Evolutionary conservation across 2,797 vertebrate genomes (phyloP), one percentile per base, ranked within the genome.

Genomic region (Merluccius polli): DNA sequence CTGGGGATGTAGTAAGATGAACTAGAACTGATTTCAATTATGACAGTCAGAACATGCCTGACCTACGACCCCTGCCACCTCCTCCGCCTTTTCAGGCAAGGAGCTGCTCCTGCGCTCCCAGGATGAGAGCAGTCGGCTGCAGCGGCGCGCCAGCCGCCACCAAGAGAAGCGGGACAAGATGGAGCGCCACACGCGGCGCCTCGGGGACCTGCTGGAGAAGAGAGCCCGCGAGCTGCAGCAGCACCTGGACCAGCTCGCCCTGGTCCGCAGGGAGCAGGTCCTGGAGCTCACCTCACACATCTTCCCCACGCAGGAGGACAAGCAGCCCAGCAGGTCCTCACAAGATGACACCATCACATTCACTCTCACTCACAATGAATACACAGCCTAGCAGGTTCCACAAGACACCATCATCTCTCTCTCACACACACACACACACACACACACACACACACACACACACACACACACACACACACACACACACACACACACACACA

Each of bases 131-230:
- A 95, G 96, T 91, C 94, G 96, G 76, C 94, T 98, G 75, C 95
- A 95, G 75, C 95, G 95, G 0, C 92, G 97, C 21, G 97, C 97
- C 0, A 93, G 94, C n/a, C 90, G 97, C 1, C 97, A 98, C 71
- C 95, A 96, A 85, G 96, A 97, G 82, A 99, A 98, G 87, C 95
- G 96, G 41, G 97, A 98, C 81, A 98, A 98, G 84, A 97, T 98
- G 70, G 95, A 98, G 85, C 94, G 93, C 31, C 96, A 96, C 83
- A 98, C 97, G 87, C 94, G 92, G 29, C 96, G 91, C 1, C 93
- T 98, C 65, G 92, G 93, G 0, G 97, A 98, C 21, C 79, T 98
- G 80, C 92, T 98, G 41, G 97, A 98, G 78, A 93, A 92, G 33
- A 94, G 94, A 36, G 89, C 75, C 71, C 87, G 77, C 0, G 97